Evolutionary conservation across 2,888 invertebrate genomes (phyloP), one percentile per base, ranked within the genome.

Genomic region (Sepioteuthis lessoniana): DNA sequence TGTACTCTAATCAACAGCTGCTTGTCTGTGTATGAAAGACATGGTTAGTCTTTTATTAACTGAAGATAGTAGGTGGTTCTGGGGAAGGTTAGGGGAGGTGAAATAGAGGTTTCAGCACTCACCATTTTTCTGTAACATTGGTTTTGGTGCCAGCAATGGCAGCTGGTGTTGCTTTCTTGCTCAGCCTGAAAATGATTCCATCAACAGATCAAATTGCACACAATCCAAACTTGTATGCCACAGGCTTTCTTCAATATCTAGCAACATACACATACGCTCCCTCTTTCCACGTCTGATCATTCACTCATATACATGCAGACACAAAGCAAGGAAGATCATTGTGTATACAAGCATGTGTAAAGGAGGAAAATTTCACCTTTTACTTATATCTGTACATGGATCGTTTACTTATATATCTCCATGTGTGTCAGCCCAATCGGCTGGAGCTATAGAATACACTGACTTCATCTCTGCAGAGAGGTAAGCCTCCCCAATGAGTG

Each of bases 131-230:
- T 76, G 76, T 76, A 76, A 76, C 31, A n/a, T 8, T 76, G n/a
- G 76, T n/a, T 31, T 76, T 76, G 16, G 3, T 76, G n/a, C n/a
- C 76, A 76, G 76, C 76, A 76, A n/a, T 76, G 76, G 31, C 76
- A 76, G 76, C 76, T n/a, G 76, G 76, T 76, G 76, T n/a, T 76
- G n/a, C 76, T 76, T 76, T 76, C 31, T 76, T 76, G 76, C n/a
- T 76, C 76, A 76, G 76, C 76, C 76, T 76, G 31, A 76, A 76
- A 76, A 76, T 76, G 76, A 31, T 76, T 76, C 76, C n/a, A 76
- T n/a, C n/a, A 76, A 76, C 76, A 13, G 31, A 76, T 76, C 76
- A n/a, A 76, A 76, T 76, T 76, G n/a, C n/a, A 76, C 16, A 10
- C 76, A n/a, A 76, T 76, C 76, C 31, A 76, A n/a, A n/a, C 76